These are phyloP conservation scores for Boulengeromyrus knoepffleri DNA, from an alignment of 2,113 vertebrate species.

Conservation along the genomic window DNA sequence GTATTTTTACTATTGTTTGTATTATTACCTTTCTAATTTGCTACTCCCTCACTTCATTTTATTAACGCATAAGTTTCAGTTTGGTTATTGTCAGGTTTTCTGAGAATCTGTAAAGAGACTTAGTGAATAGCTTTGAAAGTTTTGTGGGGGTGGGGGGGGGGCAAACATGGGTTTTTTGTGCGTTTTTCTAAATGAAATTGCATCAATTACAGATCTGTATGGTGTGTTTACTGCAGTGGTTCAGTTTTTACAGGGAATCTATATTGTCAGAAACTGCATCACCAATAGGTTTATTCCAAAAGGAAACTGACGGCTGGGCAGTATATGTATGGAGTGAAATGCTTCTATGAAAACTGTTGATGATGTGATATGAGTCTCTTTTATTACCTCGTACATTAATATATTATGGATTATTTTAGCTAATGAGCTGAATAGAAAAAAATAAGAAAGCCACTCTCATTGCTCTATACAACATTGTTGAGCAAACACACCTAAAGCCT, in stretches of 20 bases:
- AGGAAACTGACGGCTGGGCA: background rate
- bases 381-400: background rate
- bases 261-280: background rate
- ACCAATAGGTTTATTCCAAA: background rate
- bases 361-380: background rate
- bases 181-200: background rate
- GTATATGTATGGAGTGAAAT: background rate
- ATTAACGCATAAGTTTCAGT: background rate
- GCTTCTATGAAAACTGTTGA: background rate
- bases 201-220: background rate
- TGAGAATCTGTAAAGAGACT: background rate
- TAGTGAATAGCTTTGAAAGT: background rate
- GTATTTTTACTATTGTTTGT: background rate
- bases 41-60: background rate
- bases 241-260: background rate
- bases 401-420: background rate
- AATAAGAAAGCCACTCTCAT: too few relatives aligned
- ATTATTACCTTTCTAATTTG: background rate
- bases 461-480: too few relatives aligned
- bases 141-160: background rate
- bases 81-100: background rate
- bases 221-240: background rate
- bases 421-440: too few relatives aligned
- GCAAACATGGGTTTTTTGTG: background rate
- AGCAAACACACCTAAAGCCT: too few relatives aligned